phyloP scores from a whole-genome alignment of 2,888 invertebrate genomes.

The Mactromeris polynyma region DNA sequence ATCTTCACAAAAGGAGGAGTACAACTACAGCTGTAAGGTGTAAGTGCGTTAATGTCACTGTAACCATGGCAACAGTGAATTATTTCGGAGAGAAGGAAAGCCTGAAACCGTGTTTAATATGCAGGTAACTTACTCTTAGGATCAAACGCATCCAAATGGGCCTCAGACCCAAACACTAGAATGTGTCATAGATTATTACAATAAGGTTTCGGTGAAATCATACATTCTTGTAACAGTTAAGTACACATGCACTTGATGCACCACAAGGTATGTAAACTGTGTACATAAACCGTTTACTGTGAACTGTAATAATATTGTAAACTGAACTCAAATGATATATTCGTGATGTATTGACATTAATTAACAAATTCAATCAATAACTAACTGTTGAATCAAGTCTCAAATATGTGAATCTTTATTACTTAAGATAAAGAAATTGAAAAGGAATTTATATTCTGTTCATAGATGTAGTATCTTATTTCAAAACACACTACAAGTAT shows the following conservation, averaged over 20 bases:
- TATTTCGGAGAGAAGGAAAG: not conserved
- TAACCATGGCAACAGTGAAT: not conserved
- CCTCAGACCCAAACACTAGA: conserved; percentile 62
- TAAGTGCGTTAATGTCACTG: conserved; percentile 22
- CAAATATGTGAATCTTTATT: no score
- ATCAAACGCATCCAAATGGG: conserved; percentile 68
- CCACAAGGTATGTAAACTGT: not conserved
- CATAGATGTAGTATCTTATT: no score
- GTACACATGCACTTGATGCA: not conserved
- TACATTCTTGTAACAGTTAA: not conserved
- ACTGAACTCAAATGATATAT: no score
- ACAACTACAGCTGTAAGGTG: conserved; percentile 2
- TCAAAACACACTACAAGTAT: no score
- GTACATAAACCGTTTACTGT: not conserved
- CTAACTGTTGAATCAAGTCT: no score
- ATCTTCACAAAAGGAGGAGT: not conserved
- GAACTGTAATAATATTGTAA: no score
- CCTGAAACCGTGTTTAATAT: conserved; percentile 5
- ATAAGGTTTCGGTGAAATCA: not conserved
- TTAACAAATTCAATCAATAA: no score
- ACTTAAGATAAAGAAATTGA: no score
- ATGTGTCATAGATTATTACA: conserved; percentile 8
- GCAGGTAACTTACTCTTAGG: conserved; percentile 61
- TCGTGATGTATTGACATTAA: no score
- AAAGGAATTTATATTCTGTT: no score